Conservation (phyloP, 1,140 invertebrate genomes). For the Meloidogyne hapla region DNA sequence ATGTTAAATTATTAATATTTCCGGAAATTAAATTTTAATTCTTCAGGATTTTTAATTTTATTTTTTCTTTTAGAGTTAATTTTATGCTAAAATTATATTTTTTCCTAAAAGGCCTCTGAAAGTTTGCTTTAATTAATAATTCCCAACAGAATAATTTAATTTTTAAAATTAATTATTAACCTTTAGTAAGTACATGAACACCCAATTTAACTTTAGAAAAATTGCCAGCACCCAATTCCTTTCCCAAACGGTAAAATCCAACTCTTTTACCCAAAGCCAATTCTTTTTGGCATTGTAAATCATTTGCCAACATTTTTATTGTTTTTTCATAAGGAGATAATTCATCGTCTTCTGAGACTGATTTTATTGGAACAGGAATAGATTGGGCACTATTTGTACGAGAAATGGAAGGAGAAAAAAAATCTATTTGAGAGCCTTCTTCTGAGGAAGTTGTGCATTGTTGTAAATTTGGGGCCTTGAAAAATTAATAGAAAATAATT, state of each 20-base stretch:
- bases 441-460: constrained; percentile 43
- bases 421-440: constrained; percentile 29
- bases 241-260: constrained; percentile 73
- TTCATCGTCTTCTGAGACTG: neutral
- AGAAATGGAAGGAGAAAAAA: constrained; percentile 29
- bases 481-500: neutral
- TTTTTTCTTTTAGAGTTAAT: neutral
- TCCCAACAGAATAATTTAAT: no score
- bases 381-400: constrained; percentile 37
- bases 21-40: neutral
- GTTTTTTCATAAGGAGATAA: constrained; percentile 43
- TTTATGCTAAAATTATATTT: no score
- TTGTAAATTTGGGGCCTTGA: constrained; percentile 43
- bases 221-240: constrained; percentile 79
- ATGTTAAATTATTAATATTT: neutral
- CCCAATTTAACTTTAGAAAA: constrained; percentile 85
- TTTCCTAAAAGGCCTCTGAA: no score
- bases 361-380: constrained; percentile 26
- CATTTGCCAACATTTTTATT: constrained; percentile 37
- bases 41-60: neutral
- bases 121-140: no score
- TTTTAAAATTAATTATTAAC: constrained; percentile 66
- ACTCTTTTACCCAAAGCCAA: constrained; percentile 72
- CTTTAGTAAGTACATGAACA: constrained; percentile 78
- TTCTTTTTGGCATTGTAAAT: constrained; percentile 60